Percentiles rank a stretch among this genome's conserved stretches.
Conservation (phyloP, 2,797 vertebrate species). For the Scyliorhinus canicula region DNA sequence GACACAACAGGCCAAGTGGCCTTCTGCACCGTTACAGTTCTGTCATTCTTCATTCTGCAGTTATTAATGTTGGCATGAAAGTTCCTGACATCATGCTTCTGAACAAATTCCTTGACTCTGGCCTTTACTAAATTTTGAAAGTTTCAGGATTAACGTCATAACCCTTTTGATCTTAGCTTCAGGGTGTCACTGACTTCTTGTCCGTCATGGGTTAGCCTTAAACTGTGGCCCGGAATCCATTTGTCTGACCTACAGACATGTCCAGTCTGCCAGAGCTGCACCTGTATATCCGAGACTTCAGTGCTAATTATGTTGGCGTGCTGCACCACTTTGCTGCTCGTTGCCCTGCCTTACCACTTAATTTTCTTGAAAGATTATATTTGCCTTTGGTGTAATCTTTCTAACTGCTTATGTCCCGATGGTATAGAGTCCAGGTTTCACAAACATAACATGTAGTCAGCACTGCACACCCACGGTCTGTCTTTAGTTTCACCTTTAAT, state of each 20-base stretch:
- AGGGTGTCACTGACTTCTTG: background rate
- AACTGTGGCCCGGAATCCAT: background rate
- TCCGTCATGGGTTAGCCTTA: background rate
- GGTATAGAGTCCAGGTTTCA: constrained; percentile 11
- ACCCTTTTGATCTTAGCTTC: background rate
- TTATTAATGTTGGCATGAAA: background rate
- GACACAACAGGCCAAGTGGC: too few species aligned
- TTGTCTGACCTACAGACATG: background rate
- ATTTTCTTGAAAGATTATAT: background rate
- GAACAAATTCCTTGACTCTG: background rate
- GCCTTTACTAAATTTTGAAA: background rate
- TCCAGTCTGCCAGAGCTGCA: background rate
- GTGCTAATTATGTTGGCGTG: background rate
- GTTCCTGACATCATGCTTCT: background rate
- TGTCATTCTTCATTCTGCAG: background rate
- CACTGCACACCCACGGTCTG: constrained; percentile 20
- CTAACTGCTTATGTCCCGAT: background rate
- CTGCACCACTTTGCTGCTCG: background rate
- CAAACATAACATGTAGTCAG: background rate
- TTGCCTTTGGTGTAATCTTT: constrained; percentile 19
- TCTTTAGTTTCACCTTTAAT: constrained; percentile 26
- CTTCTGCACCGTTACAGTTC: too few species aligned
- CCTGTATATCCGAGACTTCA: background rate
- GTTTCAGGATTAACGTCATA: constrained; percentile 1
- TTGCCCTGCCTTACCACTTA: background rate